Evolutionary conservation across 2,888 invertebrate species (phyloP), one percentile per base, ranked within the genome.

Genomic region (Rapana venosa): DNA sequence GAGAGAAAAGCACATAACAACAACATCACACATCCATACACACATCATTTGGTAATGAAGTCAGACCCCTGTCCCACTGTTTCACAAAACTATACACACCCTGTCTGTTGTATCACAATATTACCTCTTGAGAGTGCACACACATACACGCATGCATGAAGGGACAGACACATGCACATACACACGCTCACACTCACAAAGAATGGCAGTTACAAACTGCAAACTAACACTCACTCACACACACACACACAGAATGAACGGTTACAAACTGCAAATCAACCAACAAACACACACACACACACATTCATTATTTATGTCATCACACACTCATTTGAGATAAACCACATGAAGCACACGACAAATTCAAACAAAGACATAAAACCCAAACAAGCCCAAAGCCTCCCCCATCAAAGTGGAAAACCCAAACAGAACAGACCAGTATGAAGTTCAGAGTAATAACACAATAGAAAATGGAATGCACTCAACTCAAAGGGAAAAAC

Each of bases 131-230:
- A 58, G 13, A 32, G 0, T 22, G 26, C n/a, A 58, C 61, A 36
- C 56, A 56, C 30, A 58, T n/a, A 79, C 35, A 87, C 20, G 32
- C 32, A 81, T 58, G 30, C 79, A 79, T 26, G 77, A 6, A 77
- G 26, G 32, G 20, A 77, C 26, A 86, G 17, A 32, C 58, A 61
- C 56, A 85, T n/a, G 15, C 74, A 77, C 74, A 2, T 56, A 86
- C n/a, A 86, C 74, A 77, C 74, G 56, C 35, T 11, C 56, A 86
- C 56, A 74, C 30, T 77, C 30, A 89, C 74, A 74, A 13, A 77
- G 47, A 47, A 47, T 47, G 47, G 47, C 47, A 47, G 2, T 47
- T 47, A 47, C 47, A 47, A 47, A 47, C 47, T 47, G 47, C 47
- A 47, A 5, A 47, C 47, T 5, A 2, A 47, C 47, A 47, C 2